Percentiles rank a stretch among this genome's conserved stretches.
phyloP scores from a whole-genome alignment of 2,113 vertebrate genomes.

The Leuciscus idus region DNA sequence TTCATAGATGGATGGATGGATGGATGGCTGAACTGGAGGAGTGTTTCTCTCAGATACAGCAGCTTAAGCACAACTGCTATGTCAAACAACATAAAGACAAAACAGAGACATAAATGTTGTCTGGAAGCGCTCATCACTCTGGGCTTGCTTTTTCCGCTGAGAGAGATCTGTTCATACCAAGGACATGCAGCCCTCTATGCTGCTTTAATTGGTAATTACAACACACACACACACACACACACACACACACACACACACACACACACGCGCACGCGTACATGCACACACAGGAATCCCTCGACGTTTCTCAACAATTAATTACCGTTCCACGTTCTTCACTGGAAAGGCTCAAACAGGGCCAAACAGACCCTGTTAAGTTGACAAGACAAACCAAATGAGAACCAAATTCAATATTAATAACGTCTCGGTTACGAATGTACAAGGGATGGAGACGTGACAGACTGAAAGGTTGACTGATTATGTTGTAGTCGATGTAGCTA shows the following conservation, averaged over 20 bases:
- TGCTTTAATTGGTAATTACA: slow-evolving; percentile 26
- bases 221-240: background rate
- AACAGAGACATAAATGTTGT: background rate
- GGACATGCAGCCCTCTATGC: background rate
- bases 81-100: background rate
- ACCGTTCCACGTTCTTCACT: background rate
- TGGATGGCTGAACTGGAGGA: background rate
- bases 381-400: too few species aligned
- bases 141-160: background rate
- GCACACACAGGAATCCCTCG: background rate
- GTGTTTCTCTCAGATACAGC: background rate
- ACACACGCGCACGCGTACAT: background rate
- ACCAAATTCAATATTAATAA: too few species aligned
- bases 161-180: slow-evolving; percentile 25
- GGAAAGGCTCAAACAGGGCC: background rate
- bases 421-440: too few species aligned
- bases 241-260: background rate
- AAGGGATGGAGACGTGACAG: too few species aligned
- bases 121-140: background rate
- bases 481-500: too few species aligned
- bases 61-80: background rate
- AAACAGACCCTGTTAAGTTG: background rate
- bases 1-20: background rate
- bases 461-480: too few species aligned
- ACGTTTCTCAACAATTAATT: slow-evolving; percentile 33